Evolutionary conservation across 2,797 vertebrate species (phyloP), one percentile per base, ranked within the genome.

Genomic region (Anas acuta): DNA sequence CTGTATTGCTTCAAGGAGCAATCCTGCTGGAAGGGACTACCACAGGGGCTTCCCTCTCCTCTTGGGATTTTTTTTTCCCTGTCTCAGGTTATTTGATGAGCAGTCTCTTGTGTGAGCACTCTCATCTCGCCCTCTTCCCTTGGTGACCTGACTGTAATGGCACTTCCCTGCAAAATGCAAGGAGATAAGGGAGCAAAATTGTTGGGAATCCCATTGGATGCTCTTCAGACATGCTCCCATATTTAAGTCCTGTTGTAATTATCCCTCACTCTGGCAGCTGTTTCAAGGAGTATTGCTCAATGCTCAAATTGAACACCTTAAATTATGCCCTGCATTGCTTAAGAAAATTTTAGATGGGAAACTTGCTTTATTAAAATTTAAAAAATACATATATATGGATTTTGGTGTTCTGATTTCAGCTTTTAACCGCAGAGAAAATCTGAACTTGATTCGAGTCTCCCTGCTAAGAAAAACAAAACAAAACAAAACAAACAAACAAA

Each of bases 391-490:
- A 7, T 13, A 23, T 3, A 73, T 37, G 5, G 3, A 51, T 49
- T 91, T 90, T 32, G n/a, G 32, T 57, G 21, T 74, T 32, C 37
- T 53, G 11, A 54, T 35, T 37, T 60, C 19, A 49, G 58, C 9
- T 80, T 87, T 33, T 28, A 41, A 71, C 9, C 10, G 22, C 11
- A 10, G 56, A 65, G 39, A 58, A 28, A 75, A 74, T 14, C 41
- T 61, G 2, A 23, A 43, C 12, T 80, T 86, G 5, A 37, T 85
- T 80, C 71, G n/a, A 92, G 12, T 7, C 23, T 64, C 30, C 6
- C 3, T 13, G 12, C 6, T 43, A 32, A 56, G 14, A n/a, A 32
- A 2, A 0, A 19, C 41, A 22, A 47, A 61, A 49, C 26, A 22
- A 47, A 47, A 6, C 11, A 47, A 22, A 22, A 22, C 11, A 47